Evolutionary conservation across 2,888 invertebrate genomes (phyloP).

Genomic region (Seira ritae): DNA sequence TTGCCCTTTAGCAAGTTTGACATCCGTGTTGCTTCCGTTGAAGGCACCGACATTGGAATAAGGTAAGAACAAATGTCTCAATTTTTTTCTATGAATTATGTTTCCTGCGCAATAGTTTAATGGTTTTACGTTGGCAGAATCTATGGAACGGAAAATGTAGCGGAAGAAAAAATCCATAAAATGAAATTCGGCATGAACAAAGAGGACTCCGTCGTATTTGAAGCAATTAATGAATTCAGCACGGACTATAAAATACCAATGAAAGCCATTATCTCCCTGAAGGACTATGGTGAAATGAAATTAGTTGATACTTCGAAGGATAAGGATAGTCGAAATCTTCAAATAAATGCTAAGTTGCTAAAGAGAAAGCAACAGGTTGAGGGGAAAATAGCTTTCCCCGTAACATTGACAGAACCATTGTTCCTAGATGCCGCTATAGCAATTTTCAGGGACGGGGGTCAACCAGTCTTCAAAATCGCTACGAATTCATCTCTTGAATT

Average conservation of each 20-base stretch:
- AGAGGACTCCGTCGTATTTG: constrained; percentile 1
- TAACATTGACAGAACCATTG: background rate
- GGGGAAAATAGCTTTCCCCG: constrained; percentile 30
- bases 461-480: background rate
- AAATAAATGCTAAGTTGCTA: constrained; percentile 34
- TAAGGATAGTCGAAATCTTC: constrained; percentile 7
- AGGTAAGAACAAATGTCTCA: background rate
- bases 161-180: constrained; percentile 18
- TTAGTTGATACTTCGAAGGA: constrained; percentile 21
- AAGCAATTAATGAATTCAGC: constrained; percentile 24
- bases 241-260: constrained; percentile 1
- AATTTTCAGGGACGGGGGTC: background rate
- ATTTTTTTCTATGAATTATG: background rate
- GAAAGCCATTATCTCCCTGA: constrained; percentile 24
- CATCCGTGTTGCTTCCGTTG: constrained; percentile 15
- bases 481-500: background rate
- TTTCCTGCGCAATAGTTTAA: background rate
- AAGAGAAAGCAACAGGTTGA: constrained; percentile 11
- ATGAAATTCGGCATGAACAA: constrained; percentile 16
- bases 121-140: constrained; percentile 15
- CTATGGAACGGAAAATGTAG: constrained; percentile 25
- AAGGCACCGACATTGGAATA: constrained; percentile 1
- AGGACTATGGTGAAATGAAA: constrained; percentile 35
- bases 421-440: constrained; percentile 25
- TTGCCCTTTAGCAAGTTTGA: constrained; percentile 48